A percentile compares a stretch with the other conserved stretches of the same genome.
These are phyloP conservation scores for Poecilia latipinna DNA, from an alignment of 2,113 vertebrate species.

Conservation along the genomic window DNA sequence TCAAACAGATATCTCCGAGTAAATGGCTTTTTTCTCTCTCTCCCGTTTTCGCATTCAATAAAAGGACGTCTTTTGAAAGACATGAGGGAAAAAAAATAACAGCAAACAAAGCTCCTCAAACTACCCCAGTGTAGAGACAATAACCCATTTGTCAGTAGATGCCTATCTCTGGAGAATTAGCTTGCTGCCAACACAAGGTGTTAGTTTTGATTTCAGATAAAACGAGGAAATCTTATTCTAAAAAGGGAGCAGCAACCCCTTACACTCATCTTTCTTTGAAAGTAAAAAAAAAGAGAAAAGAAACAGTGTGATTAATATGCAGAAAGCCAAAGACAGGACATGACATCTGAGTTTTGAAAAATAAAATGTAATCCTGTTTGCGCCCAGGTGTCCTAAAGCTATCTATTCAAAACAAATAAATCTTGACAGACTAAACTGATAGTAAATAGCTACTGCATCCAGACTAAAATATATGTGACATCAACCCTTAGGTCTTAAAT, in stretches of 20 bases:
- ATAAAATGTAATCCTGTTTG: neutral
- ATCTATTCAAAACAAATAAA: conserved; percentile 4
- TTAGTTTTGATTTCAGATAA: conserved; percentile 33
- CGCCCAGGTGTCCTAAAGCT: neutral
- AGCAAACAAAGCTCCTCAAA: conserved; percentile 44
- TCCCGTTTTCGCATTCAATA: neutral
- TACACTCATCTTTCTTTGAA: conserved; percentile 1
- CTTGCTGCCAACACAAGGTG: conserved; percentile 41
- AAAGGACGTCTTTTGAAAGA: conserved; percentile 35
- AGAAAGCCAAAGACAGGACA: neutral
- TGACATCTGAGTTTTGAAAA: neutral
- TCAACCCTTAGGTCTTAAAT: conserved; percentile 22
- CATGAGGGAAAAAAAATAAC: conserved; percentile 3
- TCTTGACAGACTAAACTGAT: conserved; percentile 1
- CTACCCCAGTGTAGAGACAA: conserved; percentile 16
- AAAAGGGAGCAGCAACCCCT: conserved; percentile 7
- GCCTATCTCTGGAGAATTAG: conserved; percentile 38
- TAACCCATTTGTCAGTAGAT: conserved; percentile 40
- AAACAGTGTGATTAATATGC: neutral
- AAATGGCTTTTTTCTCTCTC: conserved; percentile 25
- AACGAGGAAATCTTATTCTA: conserved; percentile 6
- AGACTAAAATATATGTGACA: conserved; percentile 25
- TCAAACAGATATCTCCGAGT: conserved; percentile 39
- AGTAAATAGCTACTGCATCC: neutral
- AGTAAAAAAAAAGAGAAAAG: neutral